Percentiles rank a stretch among this genome's conserved stretches.
Conservation (phyloP, 2,888 invertebrate genomes). For the Ferdinandea cuprea region DNA sequence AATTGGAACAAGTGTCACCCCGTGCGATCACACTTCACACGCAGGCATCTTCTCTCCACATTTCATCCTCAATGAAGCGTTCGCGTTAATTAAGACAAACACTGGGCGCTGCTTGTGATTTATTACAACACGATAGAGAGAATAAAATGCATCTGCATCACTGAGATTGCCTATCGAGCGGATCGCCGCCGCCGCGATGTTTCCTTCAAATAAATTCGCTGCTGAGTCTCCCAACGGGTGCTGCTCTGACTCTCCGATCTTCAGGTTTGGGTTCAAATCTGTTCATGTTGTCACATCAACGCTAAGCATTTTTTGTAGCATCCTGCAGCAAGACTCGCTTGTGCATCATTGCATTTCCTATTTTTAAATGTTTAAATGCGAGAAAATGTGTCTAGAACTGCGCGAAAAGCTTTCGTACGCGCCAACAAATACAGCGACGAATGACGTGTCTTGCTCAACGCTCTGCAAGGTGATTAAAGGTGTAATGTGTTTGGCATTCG, state of each 20-base stretch:
- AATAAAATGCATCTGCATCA: constrained; percentile 71
- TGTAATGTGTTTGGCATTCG: constrained; percentile 72
- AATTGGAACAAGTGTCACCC: constrained; percentile 74
- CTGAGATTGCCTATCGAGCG: constrained; percentile 67
- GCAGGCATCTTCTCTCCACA: constrained; percentile 55
- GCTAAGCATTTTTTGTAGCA: constrained; percentile 23
- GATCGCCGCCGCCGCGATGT: constrained; percentile 59
- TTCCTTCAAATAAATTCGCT: constrained; percentile 31
- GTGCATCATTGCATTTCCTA: constrained; percentile 46
- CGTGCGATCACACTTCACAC: constrained; percentile 70
- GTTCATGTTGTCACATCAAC: constrained; percentile 74
- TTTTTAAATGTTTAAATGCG: constrained; percentile 39
- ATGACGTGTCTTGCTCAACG: constrained; percentile 34
- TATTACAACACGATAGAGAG: constrained; percentile 61
- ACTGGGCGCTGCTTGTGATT: constrained; percentile 69
- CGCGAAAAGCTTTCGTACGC: constrained; percentile 58
- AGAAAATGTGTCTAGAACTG: constrained; percentile 17
- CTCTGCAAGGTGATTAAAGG: constrained; percentile 71
- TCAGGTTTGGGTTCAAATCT: constrained; percentile 60
- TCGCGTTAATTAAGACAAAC: constrained; percentile 74
- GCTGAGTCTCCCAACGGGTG: constrained; percentile 24
- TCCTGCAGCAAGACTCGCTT: neutral
- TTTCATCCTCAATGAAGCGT: constrained; percentile 72
- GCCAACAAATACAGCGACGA: constrained; percentile 35
- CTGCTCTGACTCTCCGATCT: constrained; percentile 43